Evolutionary conservation across 2,113 vertebrate species (phyloP), one percentile per base, ranked within the genome.

Genomic region (Stictonetta naevosa): DNA sequence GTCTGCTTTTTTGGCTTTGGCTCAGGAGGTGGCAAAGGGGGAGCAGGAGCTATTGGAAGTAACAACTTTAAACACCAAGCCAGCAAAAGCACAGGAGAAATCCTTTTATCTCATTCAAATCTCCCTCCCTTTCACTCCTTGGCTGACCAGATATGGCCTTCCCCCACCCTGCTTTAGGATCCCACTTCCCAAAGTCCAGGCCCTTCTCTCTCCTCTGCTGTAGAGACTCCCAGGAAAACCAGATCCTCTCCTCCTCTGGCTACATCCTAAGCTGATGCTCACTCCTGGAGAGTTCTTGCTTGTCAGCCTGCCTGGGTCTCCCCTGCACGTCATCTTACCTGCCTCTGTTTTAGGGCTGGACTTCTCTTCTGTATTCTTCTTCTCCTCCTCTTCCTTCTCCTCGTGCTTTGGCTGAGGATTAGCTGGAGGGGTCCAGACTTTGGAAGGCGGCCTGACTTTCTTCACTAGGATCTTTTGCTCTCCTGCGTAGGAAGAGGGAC

Each of bases 401-500:
- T 86, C 36, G 53, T 85, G 66, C 55, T 94, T 29, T 53, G 87
- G 83, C 36, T 83, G 48, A 2, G 46, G 78, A 68, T 96, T 78
- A 62, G 23, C 81, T 36, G 31, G 95, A 86, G 95, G 94, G 19
- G 86, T 97, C 82, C 67, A 90, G 8, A 86, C 44, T 97, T 97
- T 98, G 83, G 91, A 59, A 15, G 96, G 82, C 20, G 77, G 81
- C 46, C 69, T 97, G 33, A 90, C 62, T 28, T 40, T 82, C 91
- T 96, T 97, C 82, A 97, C 75, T 79, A 21, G 89, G 67, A 91
- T 92, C 2, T 64, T 91, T 82, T 98, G 83, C 68, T 93, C 46
- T 48, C 95, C 98, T 99, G 93, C 20, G 83, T 14, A 72, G 36
- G n/a, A 46, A 86, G 68, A n/a, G 21, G 10, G 2, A 66, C 17